Evolutionary conservation across 2,113 vertebrate species (phyloP).

Genomic region (Rhagologus leucostigma): DNA sequence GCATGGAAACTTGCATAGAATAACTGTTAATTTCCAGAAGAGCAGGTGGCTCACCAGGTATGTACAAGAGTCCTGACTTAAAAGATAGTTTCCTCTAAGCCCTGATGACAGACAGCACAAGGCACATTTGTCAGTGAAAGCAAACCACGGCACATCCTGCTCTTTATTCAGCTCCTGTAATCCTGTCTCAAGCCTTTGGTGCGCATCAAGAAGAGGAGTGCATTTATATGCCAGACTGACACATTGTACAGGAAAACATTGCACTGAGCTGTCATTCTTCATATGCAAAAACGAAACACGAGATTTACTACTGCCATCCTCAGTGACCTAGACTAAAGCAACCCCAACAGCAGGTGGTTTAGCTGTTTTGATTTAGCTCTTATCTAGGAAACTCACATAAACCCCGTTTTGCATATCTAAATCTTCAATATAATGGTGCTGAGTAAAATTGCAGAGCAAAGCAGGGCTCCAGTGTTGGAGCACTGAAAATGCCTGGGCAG

Average conservation of each 20-base stretch:
- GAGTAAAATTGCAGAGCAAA: neutral
- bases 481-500: neutral
- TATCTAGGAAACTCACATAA: neutral
- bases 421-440: neutral
- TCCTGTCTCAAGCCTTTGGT: slow-evolving; percentile 4
- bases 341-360: accelerated
- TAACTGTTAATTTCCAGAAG: neutral
- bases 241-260: neutral
- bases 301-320: neutral
- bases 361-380: neutral
- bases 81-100: neutral
- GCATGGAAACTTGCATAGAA: neutral
- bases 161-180: slow-evolving; percentile 38
- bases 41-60: neutral
- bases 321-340: neutral
- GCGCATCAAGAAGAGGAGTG: neutral
- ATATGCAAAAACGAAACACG: neutral
- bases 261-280: neutral
- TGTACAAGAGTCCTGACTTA: neutral
- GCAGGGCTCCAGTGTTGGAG: neutral
- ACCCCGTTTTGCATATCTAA: neutral
- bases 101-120: neutral
- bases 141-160: neutral
- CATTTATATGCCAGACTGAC: neutral
- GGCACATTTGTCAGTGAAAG: neutral